Percentiles rank a stretch among this genome's conserved stretches.
Evolutionary conservation across 2,113 vertebrate genomes (phyloP).

Genomic region (Catagonus wagneri): DNA sequence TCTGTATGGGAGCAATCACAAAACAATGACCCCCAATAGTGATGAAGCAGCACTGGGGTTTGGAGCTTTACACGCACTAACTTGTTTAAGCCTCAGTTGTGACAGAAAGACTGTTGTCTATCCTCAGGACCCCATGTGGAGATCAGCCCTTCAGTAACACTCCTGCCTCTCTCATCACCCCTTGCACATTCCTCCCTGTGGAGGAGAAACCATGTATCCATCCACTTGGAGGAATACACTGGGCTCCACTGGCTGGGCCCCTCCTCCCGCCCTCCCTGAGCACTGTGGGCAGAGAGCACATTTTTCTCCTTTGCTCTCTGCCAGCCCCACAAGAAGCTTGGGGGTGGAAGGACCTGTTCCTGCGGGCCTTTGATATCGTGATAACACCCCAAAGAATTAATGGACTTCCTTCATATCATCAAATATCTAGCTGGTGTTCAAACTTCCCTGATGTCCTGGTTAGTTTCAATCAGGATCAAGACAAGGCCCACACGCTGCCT

Average conservation of each 20-base stretch:
- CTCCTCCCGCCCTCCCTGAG: neutral
- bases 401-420: neutral
- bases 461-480: slow-evolving; percentile 1
- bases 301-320: neutral
- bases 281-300: neutral
- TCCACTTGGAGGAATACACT: neutral
- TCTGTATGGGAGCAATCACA: neutral
- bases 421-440: neutral
- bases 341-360: neutral
- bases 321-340: neutral
- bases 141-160: neutral
- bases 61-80: too few relatives aligned
- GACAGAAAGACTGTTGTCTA: neutral
- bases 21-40: neutral
- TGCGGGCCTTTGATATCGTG: neutral
- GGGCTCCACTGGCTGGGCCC: neutral
- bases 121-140: neutral
- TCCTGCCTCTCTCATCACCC: neutral
- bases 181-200: neutral
- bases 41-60: neutral
- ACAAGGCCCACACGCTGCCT: neutral
- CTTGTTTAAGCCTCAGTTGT: neutral
- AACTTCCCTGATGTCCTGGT: neutral
- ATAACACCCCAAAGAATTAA: neutral
- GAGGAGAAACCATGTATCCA: neutral